Evolutionary conservation across 2,113 vertebrate genomes (phyloP).

Genomic region (Apodemus speciosus): DNA sequence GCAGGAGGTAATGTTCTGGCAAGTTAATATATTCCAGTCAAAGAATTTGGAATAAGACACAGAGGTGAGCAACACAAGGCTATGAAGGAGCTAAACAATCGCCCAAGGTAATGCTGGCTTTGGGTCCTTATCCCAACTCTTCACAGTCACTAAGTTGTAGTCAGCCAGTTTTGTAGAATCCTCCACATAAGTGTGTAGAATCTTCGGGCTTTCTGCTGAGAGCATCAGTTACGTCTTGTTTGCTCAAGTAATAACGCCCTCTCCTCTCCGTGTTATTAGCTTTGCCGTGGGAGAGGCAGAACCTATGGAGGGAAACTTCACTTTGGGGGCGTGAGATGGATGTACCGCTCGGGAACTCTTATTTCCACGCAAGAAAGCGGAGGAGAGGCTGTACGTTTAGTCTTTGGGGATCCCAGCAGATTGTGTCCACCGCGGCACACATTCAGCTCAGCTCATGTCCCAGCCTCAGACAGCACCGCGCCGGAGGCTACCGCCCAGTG

Average conservation of each 20-base stretch:
- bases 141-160: neutral
- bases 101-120: neutral
- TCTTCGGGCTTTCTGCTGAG: neutral
- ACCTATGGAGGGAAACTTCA: neutral
- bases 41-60: neutral
- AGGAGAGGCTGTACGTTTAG: neutral
- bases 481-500: too few relatives aligned
- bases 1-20: neutral
- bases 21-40: neutral
- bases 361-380: neutral
- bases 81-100: neutral
- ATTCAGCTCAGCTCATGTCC: too few relatives aligned
- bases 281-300: neutral
- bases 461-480: fast-evolving
- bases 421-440: fast-evolving
- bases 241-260: neutral
- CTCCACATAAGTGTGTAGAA: neutral
- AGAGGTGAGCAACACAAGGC: neutral
- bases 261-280: neutral
- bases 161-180: neutral
- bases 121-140: neutral
- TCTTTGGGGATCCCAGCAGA: fast-evolving
- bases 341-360: neutral
- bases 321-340: too few relatives aligned
- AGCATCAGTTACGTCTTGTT: neutral